These are phyloP conservation scores for Oophaga sylvatica DNA, from an alignment of 2,797 vertebrate genomes.

Conservation along the genomic window DNA sequence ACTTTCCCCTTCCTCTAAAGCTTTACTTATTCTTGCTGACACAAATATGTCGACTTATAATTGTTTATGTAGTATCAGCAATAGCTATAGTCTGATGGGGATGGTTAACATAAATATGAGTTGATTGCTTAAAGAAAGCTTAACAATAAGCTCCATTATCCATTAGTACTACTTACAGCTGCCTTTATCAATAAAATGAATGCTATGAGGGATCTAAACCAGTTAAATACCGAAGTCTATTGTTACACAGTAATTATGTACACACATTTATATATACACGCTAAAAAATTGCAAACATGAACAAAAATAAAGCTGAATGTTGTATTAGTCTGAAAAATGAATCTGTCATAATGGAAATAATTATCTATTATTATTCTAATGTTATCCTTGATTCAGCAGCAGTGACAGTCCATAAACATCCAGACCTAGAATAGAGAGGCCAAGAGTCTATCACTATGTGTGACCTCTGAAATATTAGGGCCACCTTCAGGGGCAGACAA, in stretches of 20 bases:
- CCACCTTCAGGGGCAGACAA: too few relatives aligned
- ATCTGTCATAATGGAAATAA: neutral
- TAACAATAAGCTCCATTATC: slow-evolving; percentile 45
- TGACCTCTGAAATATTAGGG: too few relatives aligned
- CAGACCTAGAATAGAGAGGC: neutral
- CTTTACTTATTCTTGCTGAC: slow-evolving; percentile 55
- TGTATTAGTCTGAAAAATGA: neutral
- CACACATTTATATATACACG: neutral
- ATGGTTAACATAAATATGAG: slow-evolving; percentile 38
- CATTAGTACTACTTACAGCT: slow-evolving; percentile 40
- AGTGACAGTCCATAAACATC: neutral
- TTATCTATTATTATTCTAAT: neutral
- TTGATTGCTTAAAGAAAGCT: slow-evolving; percentile 40
- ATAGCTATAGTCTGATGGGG: slow-evolving; percentile 31
- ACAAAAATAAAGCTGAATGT: slow-evolving; percentile 1
- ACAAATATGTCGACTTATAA: slow-evolving; percentile 45
- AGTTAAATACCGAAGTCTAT: slow-evolving; percentile 26
- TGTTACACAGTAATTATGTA: neutral
- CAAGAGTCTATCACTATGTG: neutral
- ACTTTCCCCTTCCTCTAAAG: slow-evolving; percentile 11
- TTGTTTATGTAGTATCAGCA: slow-evolving; percentile 41
- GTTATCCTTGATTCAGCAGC: neutral
- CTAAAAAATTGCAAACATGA: neutral
- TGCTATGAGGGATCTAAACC: neutral
- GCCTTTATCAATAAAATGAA: slow-evolving; percentile 48